Base-by-base conservation (phyloP, 1,140 invertebrate species). In the Centruroides vittatus region DNA sequence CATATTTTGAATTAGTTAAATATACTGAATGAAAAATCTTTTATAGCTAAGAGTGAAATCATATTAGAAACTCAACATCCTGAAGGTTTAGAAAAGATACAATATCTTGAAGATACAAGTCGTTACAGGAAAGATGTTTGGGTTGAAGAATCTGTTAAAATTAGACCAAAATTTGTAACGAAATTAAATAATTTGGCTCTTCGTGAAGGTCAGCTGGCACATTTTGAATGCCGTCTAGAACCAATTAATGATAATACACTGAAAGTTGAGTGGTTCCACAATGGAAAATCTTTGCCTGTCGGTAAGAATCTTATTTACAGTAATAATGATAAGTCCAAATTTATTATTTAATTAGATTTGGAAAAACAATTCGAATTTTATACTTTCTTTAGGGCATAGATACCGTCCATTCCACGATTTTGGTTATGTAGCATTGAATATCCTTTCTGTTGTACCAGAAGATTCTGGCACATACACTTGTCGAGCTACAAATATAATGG, bases 141-240 rank as follows among this genome's bases (percentile, higher is more conserved):
- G 46, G 78, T 89, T 23, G 89, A 93, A 69, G 89, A 93, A 76
- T 79, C 85, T 50, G 81, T 91, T 7, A 86, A 83, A 66, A 81
- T 89, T 7, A 86, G 83, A 69, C 90, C 90, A 0, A 80, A 80
- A 63, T 93, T 93, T 73, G 74, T 93, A 4, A 89, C 87, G 0
- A 84, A 88, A 70, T 86, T 89, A 5, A 92, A 93, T 55, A 73
- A 88, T 81, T 57, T 79, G 65, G 86, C 88, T 68, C 81, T 95
- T 48, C 78, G 83, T 60, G 95, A 99, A 79, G 86, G 90, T 53
- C 84, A 93, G 66, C 86, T 93, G 68, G 91, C 92, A 57, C 94
- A 98, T 71, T 98, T 98, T 76, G 95, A 99, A 78, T 94, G 92
- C 71, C 95, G 95, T 75, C 78, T 97, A 12, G 92, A 95, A 75